Evolutionary conservation across 2,797 vertebrate species (phyloP).

Genomic region (Tympanoctomys barrerae): DNA sequence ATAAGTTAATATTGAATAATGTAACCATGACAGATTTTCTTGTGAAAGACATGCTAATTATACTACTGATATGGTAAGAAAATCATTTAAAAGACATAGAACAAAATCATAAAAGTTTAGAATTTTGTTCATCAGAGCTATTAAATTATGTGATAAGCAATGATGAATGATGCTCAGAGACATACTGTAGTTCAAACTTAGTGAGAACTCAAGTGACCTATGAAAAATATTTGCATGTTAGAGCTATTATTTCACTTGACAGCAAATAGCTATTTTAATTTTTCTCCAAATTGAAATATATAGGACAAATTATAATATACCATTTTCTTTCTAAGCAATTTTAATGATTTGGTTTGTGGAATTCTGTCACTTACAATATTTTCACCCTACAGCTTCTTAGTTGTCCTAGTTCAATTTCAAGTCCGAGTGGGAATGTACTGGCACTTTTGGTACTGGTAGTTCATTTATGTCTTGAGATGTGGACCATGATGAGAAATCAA

Average conservation of each 20-base stretch:
- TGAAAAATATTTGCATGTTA: slow-evolving; percentile 58
- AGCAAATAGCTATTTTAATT: slow-evolving; percentile 72
- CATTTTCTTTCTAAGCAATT: slow-evolving; percentile 61
- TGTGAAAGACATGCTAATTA: not conserved
- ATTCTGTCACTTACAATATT: slow-evolving; percentile 65
- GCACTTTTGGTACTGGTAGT: slow-evolving; percentile 67
- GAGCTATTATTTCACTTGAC: slow-evolving; percentile 77
- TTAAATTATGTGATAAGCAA: not conserved
- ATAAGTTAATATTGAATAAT: slow-evolving; percentile 7
- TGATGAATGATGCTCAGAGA: slow-evolving; percentile 23
- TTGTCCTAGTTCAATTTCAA: slow-evolving; percentile 65
- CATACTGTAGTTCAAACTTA: not conserved
- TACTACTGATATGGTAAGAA: not conserved
- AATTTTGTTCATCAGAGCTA: not conserved
- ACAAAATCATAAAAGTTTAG: not conserved
- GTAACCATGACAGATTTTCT: not conserved
- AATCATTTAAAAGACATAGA: not conserved
- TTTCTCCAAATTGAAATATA: slow-evolving; percentile 67
- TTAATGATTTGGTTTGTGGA: slow-evolving; percentile 76
- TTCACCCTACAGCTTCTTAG: slow-evolving; percentile 51
- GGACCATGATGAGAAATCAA: slow-evolving; percentile 50
- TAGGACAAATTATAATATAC: slow-evolving; percentile 51
- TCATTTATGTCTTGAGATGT: slow-evolving; percentile 72
- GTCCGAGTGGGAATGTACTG: not conserved
- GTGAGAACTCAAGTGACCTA: slow-evolving; percentile 17